These are phyloP conservation scores for Diachasma alloeum DNA, from an alignment of 1,140 invertebrate species.

Conservation along the genomic window DNA sequence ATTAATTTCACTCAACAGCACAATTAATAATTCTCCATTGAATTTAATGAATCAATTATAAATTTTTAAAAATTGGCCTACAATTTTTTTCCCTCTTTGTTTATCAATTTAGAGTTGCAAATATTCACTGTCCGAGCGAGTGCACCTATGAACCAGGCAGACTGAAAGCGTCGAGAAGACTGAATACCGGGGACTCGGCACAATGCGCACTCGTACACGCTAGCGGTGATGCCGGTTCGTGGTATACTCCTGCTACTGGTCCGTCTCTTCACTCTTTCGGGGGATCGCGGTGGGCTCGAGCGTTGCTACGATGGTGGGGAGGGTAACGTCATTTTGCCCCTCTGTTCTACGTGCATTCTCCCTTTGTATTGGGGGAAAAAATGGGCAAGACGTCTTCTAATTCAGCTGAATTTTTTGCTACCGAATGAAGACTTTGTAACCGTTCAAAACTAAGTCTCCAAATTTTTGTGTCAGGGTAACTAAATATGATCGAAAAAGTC, in stretches of 20 bases:
- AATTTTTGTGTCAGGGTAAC: no score
- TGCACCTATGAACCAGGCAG: constrained; percentile 40
- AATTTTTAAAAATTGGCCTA: background rate
- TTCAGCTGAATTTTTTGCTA: no score
- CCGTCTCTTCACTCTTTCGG: constrained; percentile 3
- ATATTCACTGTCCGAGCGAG: background rate
- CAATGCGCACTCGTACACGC: constrained; percentile 49
- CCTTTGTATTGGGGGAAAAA: background rate
- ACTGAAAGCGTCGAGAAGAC: constrained; percentile 48
- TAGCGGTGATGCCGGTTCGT: constrained; percentile 25
- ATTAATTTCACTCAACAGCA: background rate
- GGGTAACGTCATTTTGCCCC: constrained; percentile 4
- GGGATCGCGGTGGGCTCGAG: constrained; percentile 25
- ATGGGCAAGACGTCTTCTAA: background rate
- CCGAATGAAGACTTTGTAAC: no score
- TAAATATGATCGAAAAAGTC: no score
- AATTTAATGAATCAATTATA: background rate
- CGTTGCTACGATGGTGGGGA: constrained; percentile 24
- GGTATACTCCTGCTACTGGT: constrained; percentile 1
- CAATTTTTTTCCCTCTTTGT: background rate
- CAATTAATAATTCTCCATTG: background rate
- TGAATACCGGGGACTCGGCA: constrained; percentile 33
- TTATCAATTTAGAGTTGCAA: constrained; percentile 8
- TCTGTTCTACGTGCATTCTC: background rate
- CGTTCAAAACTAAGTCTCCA: no score